phyloP scores from a whole-genome alignment of 2,797 vertebrate species.

The Hemitrygon akajei region DNA sequence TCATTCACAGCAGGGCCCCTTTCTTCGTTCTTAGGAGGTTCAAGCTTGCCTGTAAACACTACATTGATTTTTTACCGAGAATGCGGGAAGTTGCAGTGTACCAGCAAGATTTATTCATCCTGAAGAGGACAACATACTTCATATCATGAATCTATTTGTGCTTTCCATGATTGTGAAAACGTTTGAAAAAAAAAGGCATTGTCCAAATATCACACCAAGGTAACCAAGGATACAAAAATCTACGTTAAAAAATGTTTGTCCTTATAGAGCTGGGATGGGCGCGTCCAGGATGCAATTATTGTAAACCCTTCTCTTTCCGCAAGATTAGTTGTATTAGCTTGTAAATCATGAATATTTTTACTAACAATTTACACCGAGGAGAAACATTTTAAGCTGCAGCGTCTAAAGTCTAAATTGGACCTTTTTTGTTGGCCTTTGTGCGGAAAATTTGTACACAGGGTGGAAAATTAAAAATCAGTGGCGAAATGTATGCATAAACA shows the following conservation, averaged over 20 bases:
- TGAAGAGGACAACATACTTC: not conserved
- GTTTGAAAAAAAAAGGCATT: not conserved
- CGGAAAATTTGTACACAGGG: not conserved
- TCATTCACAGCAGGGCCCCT: not conserved
- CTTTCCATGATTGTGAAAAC: not conserved
- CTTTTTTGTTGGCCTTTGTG: not conserved
- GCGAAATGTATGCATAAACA: not conserved
- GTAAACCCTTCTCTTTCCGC: not conserved
- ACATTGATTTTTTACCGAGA: not conserved
- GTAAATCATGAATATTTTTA: not conserved
- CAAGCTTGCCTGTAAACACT: not conserved
- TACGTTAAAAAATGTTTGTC: no score
- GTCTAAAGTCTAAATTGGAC: not conserved
- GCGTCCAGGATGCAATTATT: not conserved
- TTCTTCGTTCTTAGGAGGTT: not conserved
- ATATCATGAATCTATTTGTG: not conserved
- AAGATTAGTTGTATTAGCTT: not conserved
- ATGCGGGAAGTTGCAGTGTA: not conserved
- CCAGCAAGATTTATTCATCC: not conserved
- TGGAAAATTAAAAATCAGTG: conserved; percentile 3
- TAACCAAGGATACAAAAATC: not conserved
- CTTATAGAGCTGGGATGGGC: no score
- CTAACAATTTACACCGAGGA: not conserved
- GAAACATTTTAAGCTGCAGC: not conserved
- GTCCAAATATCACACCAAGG: not conserved